These are phyloP conservation scores for Pseudochirops corinnae DNA, from an alignment of 2,797 vertebrate genomes.

Conservation along the genomic window DNA sequence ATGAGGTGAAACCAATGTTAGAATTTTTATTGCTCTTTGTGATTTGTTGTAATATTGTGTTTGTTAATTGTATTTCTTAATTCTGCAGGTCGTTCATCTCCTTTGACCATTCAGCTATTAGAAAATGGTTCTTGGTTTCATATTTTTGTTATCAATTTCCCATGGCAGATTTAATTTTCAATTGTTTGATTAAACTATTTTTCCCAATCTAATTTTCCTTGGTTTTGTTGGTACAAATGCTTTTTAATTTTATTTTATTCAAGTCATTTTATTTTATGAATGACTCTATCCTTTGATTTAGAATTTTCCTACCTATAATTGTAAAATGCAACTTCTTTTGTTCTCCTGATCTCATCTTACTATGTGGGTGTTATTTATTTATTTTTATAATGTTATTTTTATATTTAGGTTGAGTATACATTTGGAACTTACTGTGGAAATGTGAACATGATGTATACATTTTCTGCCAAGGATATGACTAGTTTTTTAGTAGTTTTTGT, in stretches of 20 bases:
- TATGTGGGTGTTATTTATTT: background rate
- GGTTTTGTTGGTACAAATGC: background rate
- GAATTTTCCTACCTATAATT: background rate
- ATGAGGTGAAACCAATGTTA: background rate
- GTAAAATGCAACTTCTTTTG: no score
- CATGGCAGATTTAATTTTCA: background rate
- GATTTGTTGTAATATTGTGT: background rate
- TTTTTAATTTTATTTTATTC: background rate
- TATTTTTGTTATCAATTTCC: background rate
- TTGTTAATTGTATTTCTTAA: background rate
- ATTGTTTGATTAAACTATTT: background rate
- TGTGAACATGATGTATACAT: background rate
- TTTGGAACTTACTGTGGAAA: background rate
- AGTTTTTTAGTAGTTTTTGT: background rate
- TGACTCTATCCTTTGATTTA: background rate
- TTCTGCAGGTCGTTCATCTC: background rate
- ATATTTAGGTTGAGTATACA: background rate
- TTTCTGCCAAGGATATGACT: background rate
- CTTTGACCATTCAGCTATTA: background rate
- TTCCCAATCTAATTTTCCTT: background rate
- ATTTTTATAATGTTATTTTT: background rate
- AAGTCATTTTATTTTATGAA: background rate
- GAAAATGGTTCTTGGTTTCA: background rate
- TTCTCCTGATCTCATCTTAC: background rate
- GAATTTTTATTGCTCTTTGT: background rate